phyloP scores from a whole-genome alignment of 1,140 invertebrate genomes.

The Parasteatoda tepidariorum region DNA sequence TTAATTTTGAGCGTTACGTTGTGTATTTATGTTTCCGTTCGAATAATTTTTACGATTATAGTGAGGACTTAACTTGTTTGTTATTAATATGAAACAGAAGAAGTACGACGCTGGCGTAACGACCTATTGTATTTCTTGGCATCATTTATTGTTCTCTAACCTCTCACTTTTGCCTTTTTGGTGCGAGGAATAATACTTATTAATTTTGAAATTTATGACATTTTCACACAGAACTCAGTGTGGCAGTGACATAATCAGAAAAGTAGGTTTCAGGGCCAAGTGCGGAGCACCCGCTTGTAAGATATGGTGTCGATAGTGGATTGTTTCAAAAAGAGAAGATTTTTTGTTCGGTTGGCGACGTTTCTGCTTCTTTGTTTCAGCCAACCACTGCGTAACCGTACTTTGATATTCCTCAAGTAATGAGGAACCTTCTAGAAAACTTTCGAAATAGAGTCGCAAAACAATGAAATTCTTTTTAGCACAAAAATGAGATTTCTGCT shows the following conservation, averaged over 20 bases:
- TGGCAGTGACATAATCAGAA: background rate
- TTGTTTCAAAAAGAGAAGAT: background rate
- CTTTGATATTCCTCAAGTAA: no score
- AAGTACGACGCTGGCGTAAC: background rate
- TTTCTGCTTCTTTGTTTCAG: no score
- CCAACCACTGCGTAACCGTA: no score
- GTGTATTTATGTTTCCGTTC: background rate
- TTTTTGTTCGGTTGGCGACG: no score
- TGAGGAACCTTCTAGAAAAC: no score
- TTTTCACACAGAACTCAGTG: background rate
- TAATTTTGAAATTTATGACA: constrained; percentile 7
- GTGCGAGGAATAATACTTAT: background rate
- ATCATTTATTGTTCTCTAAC: background rate
- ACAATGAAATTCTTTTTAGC: no score
- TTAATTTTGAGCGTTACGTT: no score
- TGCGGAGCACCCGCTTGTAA: background rate
- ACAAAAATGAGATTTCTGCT: no score
- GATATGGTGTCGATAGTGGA: background rate
- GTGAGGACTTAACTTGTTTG: background rate
- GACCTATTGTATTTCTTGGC: background rate
- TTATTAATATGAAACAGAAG: constrained; percentile 8
- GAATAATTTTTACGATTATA: background rate
- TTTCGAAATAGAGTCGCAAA: no score
- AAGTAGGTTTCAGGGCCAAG: background rate
- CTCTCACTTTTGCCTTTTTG: background rate